A percentile compares a stretch with the other conserved stretches of the same genome.
Conservation (phyloP, 2,797 vertebrate genomes). For the Serranus cabrilla region DNA sequence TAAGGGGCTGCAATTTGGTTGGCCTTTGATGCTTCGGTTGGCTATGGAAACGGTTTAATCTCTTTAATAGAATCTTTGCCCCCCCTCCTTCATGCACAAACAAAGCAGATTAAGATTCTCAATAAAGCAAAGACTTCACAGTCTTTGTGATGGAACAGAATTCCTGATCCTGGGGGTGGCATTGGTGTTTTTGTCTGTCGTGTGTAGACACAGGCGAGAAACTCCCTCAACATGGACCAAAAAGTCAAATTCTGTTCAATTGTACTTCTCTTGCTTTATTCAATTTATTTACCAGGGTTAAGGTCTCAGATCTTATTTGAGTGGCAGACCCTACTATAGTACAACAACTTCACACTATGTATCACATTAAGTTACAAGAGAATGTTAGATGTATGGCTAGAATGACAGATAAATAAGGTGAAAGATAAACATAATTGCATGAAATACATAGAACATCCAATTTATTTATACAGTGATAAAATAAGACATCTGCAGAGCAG, state of each 20-base stretch:
- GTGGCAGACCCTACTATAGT: neutral
- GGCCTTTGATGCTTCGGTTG: constrained; percentile 86
- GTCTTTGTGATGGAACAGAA: constrained; percentile 66
- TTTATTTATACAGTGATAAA: constrained; percentile 6
- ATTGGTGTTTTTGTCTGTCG: constrained; percentile 31
- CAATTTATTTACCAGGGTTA: constrained; percentile 8
- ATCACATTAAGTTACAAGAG: neutral
- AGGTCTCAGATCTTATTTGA: constrained; percentile 16
- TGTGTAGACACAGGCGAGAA: constrained; percentile 12
- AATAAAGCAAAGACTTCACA: constrained; percentile 67
- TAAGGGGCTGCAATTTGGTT: constrained; percentile 84
- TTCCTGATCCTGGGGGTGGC: constrained; percentile 65
- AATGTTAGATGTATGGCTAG: neutral
- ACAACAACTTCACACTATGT: neutral
- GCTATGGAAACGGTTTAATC: constrained; percentile 87
- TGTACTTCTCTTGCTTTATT: constrained; percentile 22
- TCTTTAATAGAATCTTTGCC: constrained; percentile 83
- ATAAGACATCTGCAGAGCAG: neutral
- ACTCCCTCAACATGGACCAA: constrained; percentile 10
- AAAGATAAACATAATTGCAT: neutral
- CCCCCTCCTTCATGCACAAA: constrained; percentile 66
- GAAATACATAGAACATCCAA: constrained; percentile 15
- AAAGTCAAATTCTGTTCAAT: neutral
- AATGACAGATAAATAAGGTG: neutral
- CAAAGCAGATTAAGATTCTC: constrained; percentile 80